Evolutionary conservation across 2,888 invertebrate species (phyloP), one percentile per base, ranked within the genome.

Genomic region (Nymphalis urticae): DNA sequence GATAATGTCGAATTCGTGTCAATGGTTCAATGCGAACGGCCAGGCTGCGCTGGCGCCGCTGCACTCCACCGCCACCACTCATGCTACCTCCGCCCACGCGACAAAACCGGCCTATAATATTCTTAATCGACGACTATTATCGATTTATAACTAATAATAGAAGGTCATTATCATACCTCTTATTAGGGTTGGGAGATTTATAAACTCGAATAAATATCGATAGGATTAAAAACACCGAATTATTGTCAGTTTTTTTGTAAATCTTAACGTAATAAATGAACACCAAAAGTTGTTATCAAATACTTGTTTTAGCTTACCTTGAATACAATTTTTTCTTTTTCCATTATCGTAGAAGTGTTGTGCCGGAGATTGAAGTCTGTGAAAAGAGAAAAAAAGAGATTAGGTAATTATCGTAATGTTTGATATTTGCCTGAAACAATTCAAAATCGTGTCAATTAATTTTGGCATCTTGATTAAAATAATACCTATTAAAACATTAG

Each of bases 321-420:
- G 73, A 91, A 92, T 17, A 91, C 85, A 72, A 92, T 91, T 80
- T 87, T 91, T 72, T 90, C 89, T 75, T 89, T 90, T 68, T 92
- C 90, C 90, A 91, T 91, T 74, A 73, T 78, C 61, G 17, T 24
- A 54, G 60, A 59, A 63, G 69, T 27, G 56, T 64, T 21, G 27
- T 58, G n/a, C 13, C 13, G n/a, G 42, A 19, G 2, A 10, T 36
- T 71, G 59, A 61, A n/a, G 42, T 65, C 74, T 73, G 77, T 48
- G 75, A 77, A 73, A 70, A 68, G 66, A 70, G 64, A 42, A 64
- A 68, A 47, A 42, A 64, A 48, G 6, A 24, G 3, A 4, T 13
- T 42, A 42, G 42, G 13, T 4, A 42, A 42, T 42, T 13, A 42
- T 42, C 13, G 13, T 4, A 13, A 42, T 42, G 13, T 42, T 42